A percentile compares a stretch with the other conserved stretches of the same genome.
Conservation (phyloP, 1,140 invertebrate genomes). For the Scaptomyza hsui region DNA sequence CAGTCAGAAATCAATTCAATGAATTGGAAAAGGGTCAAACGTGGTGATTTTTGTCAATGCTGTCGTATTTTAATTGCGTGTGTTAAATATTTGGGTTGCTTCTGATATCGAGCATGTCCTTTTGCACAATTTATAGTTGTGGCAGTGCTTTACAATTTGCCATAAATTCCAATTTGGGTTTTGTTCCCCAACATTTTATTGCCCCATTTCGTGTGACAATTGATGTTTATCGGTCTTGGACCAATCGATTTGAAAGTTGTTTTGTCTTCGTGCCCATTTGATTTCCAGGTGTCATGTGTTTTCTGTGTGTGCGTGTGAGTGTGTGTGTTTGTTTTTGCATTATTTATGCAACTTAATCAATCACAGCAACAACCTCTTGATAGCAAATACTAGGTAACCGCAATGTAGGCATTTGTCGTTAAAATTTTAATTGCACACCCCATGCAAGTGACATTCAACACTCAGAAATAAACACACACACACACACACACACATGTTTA, state of each 20-base stretch:
- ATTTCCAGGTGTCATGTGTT: constrained; percentile 60
- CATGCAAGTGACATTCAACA: constrained; percentile 64
- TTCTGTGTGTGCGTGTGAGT: background rate
- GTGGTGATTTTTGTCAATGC: constrained; percentile 43
- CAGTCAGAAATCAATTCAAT: constrained; percentile 64
- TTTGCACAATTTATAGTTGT: constrained; percentile 66
- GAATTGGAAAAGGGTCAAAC: constrained; percentile 73
- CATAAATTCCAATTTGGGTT: constrained; percentile 60
- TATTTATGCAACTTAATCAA: constrained; percentile 72
- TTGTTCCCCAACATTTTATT: background rate
- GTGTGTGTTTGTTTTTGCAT: constrained; percentile 48
- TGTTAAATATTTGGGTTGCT: constrained; percentile 71
- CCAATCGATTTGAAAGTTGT: constrained; percentile 25
- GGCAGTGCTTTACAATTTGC: constrained; percentile 19
- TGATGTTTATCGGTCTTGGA: constrained; percentile 54
- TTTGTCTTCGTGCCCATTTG: constrained; percentile 16
- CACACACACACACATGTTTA: constrained; percentile 39
- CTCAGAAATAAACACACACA: constrained; percentile 26
- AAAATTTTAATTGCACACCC: constrained; percentile 73
- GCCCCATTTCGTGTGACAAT: constrained; percentile 43
- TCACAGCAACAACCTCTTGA: constrained; percentile 45
- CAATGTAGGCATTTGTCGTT: constrained; percentile 66
- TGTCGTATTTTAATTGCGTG: constrained; percentile 76
- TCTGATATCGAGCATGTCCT: constrained; percentile 17
- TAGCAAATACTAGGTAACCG: constrained; percentile 48